Conservation (phyloP, 2,888 invertebrate genomes). For the Limnephilus lunatus region DNA sequence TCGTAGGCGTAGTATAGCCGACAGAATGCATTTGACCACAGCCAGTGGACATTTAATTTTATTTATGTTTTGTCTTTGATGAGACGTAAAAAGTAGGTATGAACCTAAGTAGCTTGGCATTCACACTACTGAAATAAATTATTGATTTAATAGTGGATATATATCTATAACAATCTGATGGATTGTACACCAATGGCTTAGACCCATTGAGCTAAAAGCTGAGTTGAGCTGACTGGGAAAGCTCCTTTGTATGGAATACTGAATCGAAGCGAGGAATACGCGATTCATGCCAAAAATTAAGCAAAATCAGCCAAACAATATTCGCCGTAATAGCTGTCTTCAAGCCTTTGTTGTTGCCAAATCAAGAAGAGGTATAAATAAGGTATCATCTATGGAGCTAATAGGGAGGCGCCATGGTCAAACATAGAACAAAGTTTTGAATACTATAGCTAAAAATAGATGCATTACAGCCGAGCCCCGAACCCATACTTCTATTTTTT, state of each 20-base stretch:
- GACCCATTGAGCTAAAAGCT: background rate
- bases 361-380: background rate
- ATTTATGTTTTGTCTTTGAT: background rate
- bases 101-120: background rate
- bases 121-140: background rate
- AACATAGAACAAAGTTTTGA: background rate
- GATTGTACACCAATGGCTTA: background rate
- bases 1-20: background rate
- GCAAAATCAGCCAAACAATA: conserved; percentile 37
- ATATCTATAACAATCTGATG: background rate
- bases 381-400: background rate
- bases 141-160: background rate
- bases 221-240: conserved; percentile 14
- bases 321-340: background rate
- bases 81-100: background rate
- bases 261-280: conserved; percentile 2
- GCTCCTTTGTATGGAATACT: background rate
- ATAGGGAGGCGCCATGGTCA: background rate
- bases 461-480: too few relatives aligned
- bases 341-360: background rate
- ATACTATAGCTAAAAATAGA: too few relatives aligned
- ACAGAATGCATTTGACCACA: background rate
- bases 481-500: too few relatives aligned
- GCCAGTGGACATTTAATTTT: background rate
- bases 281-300: conserved; percentile 38